These are phyloP conservation scores for Dendrolimus houi DNA, from an alignment of 2,888 invertebrate genomes.

Conservation along the genomic window DNA sequence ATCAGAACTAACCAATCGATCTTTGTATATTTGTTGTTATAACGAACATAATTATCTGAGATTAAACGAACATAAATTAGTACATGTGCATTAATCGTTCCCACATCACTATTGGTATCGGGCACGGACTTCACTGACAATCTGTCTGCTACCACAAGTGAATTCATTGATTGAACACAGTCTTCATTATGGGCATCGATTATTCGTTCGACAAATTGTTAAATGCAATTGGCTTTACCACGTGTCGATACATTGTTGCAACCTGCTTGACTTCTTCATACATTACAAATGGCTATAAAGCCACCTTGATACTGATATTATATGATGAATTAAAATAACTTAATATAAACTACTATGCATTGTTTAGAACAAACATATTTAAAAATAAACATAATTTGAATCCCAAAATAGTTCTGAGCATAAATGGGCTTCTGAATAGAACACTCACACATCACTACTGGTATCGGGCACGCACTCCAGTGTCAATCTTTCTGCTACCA, in stretches of 20 bases:
- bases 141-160: conserved; percentile 30
- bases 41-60: too few species aligned
- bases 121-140: conserved; percentile 18
- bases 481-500: conserved; percentile 34
- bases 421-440: too few species aligned
- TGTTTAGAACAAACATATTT: too few species aligned
- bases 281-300: neutral
- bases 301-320: neutral
- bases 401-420: too few species aligned
- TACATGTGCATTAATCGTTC: too few species aligned
- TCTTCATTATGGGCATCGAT: neutral
- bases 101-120: neutral
- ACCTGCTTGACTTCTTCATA: neutral
- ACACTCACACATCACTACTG: neutral
- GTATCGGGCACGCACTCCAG: conserved; percentile 2
- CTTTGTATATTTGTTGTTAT: too few species aligned
- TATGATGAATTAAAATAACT: neutral
- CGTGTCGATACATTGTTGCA: neutral
- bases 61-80: too few species aligned
- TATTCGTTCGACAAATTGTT: conserved; percentile 3
- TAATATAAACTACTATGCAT: too few species aligned
- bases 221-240: neutral
- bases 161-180: conserved; percentile 22
- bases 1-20: too few species aligned
- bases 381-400: too few species aligned